Conservation (phyloP, 2,888 invertebrate species). For the Macaria liturata region DNA sequence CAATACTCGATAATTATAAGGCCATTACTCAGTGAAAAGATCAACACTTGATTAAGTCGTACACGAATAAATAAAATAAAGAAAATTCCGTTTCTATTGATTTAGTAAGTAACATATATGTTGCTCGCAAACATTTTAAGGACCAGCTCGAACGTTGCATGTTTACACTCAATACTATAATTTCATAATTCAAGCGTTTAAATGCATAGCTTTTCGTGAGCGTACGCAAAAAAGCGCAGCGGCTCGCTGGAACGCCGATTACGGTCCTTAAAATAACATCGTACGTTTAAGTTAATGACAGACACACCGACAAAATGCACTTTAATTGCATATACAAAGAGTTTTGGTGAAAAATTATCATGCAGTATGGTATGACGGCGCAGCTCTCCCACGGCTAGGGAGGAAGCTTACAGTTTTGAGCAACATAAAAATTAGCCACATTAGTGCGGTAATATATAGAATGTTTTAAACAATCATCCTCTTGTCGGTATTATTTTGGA, state of each 20-base stretch:
- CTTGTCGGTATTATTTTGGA: too few species aligned
- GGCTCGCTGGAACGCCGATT: conserved; percentile 73
- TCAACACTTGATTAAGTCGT: background rate
- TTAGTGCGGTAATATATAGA: background rate
- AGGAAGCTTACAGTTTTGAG: conserved; percentile 25
- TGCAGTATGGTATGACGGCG: conserved; percentile 59
- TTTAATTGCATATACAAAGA: conserved; percentile 81
- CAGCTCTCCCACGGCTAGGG: conserved; percentile 57
- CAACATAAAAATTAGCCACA: conserved; percentile 2
- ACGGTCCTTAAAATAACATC: conserved; percentile 82
- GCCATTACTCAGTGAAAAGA: conserved; percentile 2
- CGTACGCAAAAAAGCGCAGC: conserved; percentile 67
- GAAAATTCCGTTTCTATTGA: too few species aligned
- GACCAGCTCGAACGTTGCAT: conserved; percentile 48
- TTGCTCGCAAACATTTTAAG: background rate
- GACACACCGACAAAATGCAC: conserved; percentile 80
- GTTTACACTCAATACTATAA: conserved; percentile 80
- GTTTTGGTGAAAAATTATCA: conserved; percentile 80
- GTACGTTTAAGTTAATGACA: conserved; percentile 83
- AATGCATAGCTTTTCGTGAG: conserved; percentile 82
- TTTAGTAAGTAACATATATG: too few species aligned
- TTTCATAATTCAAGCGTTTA: conserved; percentile 83
- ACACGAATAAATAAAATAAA: too few species aligned
- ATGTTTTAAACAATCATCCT: background rate
- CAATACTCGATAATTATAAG: conserved; percentile 2